Base-by-base conservation (phyloP, 1,140 invertebrate species). In the Dinothrombium tinctorium region DNA sequence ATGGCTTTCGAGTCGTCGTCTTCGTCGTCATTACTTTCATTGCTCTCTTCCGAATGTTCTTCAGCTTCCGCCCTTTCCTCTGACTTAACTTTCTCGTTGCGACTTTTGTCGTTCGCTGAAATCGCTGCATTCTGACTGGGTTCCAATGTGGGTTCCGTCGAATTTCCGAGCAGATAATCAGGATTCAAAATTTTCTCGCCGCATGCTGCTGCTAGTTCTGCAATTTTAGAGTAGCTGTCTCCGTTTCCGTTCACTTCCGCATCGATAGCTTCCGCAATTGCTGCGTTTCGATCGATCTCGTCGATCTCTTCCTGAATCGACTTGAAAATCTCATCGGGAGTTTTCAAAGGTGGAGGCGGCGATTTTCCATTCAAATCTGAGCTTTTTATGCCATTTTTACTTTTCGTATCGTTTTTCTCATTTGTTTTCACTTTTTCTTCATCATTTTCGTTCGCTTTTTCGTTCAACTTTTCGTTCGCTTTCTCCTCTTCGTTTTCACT, bases 171-270 rank as follows among this genome's bases (percentile, higher is more conserved):
- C 9, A 82, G 57, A 59, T 76, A 81, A 51, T 78, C 75, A 31
- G 74, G 69, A 59, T 80, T 82, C 12, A 82, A 59, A 50, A 81
- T 74, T 52, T 76, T 76, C 49, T 79, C 76, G 42, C 72, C 69
- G 53, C 77, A 82, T 2, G 76, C 76, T 12, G 75, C 76, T 0
- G 76, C 78, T 31, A 82, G 52, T 19, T 74, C 76, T 46, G 72
- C 72, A 50, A 81, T 71, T 43, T 67, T 71, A 43, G 14, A 19
- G 20, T 42, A 25, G 14, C 21, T 44, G 12, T 31, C 40, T 37
- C 26, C 33, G 4, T 51, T 28, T 40, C 50, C 51, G 39, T 38
- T 40, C 15, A 56, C 54, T 20, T 52, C 51, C 37, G 53, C 53
- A 20, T 44, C 51, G 15, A 23, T 20, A 21, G n/a, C n/a, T n/a